Conservation (phyloP, 1,140 invertebrate genomes). For the Telenomus remus region DNA sequence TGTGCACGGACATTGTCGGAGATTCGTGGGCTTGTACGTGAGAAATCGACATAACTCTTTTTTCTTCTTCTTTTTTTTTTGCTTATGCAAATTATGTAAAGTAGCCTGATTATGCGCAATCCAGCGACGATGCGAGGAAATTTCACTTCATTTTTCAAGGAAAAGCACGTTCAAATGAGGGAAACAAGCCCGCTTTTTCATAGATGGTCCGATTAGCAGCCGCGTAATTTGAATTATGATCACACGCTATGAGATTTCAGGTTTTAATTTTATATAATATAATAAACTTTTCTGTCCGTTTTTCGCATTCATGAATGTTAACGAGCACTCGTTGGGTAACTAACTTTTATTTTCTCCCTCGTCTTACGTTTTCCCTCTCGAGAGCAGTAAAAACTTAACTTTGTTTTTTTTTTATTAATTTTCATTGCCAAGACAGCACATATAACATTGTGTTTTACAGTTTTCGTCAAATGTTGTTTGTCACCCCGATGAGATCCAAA, state of each 20-base stretch:
- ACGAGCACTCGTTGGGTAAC: conserved; percentile 13
- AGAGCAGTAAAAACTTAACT: neutral
- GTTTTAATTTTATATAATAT: conserved; percentile 49
- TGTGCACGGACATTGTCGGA: conserved; percentile 39
- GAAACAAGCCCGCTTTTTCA: conserved; percentile 47
- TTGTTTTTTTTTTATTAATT: neutral
- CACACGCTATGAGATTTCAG: conserved; percentile 44
- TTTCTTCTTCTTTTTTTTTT: conserved; percentile 39
- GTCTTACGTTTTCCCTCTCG: too few species aligned
- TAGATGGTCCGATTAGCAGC: conserved; percentile 49
- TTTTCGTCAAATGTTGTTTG: conserved; percentile 16
- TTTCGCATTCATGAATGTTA: conserved; percentile 35
- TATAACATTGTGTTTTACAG: conserved; percentile 10
- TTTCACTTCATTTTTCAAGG: conserved; percentile 52
- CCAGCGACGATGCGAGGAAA: conserved; percentile 55
- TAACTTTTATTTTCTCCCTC: conserved; percentile 1
- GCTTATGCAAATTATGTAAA: conserved; percentile 67
- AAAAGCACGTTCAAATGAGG: conserved; percentile 35
- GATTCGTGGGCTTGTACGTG: conserved; percentile 54
- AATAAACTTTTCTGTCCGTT: conserved; percentile 19
- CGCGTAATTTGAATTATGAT: conserved; percentile 54
- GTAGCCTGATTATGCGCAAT: conserved; percentile 47
- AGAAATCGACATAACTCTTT: conserved; percentile 65
- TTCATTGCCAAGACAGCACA: neutral
- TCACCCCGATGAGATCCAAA: conserved; percentile 1